Evolutionary conservation across 2,888 invertebrate species (phyloP), one percentile per base, ranked within the genome.

Genomic region (Drosophila neonasuta): DNA sequence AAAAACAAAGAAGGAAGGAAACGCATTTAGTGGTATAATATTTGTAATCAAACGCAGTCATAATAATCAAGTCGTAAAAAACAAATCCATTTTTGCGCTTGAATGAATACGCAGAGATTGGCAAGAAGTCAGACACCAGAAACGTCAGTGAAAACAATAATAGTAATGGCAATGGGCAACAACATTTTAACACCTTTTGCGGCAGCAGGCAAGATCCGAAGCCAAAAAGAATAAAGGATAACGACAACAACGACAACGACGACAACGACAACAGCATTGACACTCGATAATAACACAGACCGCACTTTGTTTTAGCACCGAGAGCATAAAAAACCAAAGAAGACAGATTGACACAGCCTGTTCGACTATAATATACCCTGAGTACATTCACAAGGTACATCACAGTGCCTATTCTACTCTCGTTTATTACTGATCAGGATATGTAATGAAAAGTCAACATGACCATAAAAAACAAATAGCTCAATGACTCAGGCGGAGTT

Each of bases 41-140:
- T 81, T 86, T 75, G 87, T 88, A 86, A 88, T 87, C 88, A 86
- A 86, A 87, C 80, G 86, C 87, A 87, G 82, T 86, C 88, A 82
- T 88, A 88, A 88, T 88, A 88, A 88, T 88, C 87, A 88, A 88
- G 87, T 88, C 88, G 88, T 88, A 88, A 88, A 88, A 88, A 87
- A 86, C 87, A 82, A 88, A 88, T 87, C 87, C 88, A 88, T 88
- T 88, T 88, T 88, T 74, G 75, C 84, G 79, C 86, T 88, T 82
- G 75, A 87, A 73, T 80, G 80, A 79, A 71, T 85, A 74, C 62
- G 75, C 69, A 49, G 49, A 77, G 71, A 78, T 72, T 76, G 76
- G 58, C 65, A 71, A 68, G 55, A 51, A 62, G 68, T 62, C 71
- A 70, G 56, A 59, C 61, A 64, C 56, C 48, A 61, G 17, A 29